Evolutionary conservation across 2,888 invertebrate species (phyloP), one percentile per base, ranked within the genome.

Genomic region (Yponomeuta evonymella): DNA sequence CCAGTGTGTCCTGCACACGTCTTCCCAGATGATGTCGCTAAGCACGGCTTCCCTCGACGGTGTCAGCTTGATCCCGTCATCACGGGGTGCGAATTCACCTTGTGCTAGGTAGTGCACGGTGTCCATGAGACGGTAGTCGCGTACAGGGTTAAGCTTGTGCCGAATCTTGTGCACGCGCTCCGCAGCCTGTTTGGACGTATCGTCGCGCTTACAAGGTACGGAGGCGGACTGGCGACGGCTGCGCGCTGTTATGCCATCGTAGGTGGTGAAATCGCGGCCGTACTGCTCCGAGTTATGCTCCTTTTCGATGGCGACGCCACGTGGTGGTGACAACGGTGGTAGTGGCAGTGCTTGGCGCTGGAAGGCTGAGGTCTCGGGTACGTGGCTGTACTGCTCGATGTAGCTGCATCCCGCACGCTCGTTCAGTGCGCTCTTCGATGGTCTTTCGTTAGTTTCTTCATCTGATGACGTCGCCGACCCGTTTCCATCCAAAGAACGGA

Each of bases 11-110:
- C 92, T 85, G 77, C 91, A 92, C 15, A 92, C 92, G 73, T 92
- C 92, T 78, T 92, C 92, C 84, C 88, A 92, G 75, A 92, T 92
- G 29, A 92, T 92, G 70, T 92, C 92, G 75, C 92, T 92, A 48
- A 92, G 81, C 15, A 92, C 92, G 23, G 89, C 92, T 83, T 92
- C 92, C 72, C 92, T 79, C 1, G 92, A 92, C 9, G 90, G 88
- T 64, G 92, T 92, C 48, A 92, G 73, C 76, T 92, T 92, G 70
- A 92, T 91, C 6, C 92, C 92, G 73, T 92, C 92, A 72, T 92
- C 90, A 1, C 92, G 85, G 1, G 92, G 92, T 70, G 92, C 92
- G 71, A 92, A 92, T 78, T 92, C 92, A 1, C 92, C 92, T 79
- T 92, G 92, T 36, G 92, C 92, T 72, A 92, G 81, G 75, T 92